Evolutionary conservation across 2,888 invertebrate genomes (phyloP), one percentile per base, ranked within the genome.

Genomic region (Gasteruption jaculator): DNA sequence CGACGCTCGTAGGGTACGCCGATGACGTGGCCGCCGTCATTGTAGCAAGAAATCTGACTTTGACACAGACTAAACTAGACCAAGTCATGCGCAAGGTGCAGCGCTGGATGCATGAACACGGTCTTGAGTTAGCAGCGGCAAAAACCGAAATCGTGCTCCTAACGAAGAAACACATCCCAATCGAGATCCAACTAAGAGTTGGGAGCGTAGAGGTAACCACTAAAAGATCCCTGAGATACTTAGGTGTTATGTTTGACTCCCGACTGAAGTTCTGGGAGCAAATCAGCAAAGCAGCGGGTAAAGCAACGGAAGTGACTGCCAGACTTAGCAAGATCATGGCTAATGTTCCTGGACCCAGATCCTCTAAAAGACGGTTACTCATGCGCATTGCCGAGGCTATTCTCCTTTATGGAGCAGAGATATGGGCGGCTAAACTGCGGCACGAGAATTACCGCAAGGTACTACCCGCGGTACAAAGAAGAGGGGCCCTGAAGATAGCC

Each of bases 361-460:
- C 37, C 10, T 38, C 49, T 25, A 48, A 41, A 27, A 41, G 50
- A 12, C 15, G 40, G 15, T 20, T 50, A 2, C 29, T 54, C 1
- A 45, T 49, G 45, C 12, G 38, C 3, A 41, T 35, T 2, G 34
- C 37, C 1, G 38, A 56, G 41, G 53, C 55, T 19, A 44, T 47
- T 14, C 39, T 55, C 15, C 45, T 54, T 8, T 54, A 52, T 26
- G 53, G 50, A 6, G 48, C 48, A 24, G 47, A 50, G 30, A 25
- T 56, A 5, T 49, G 48, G 50, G 46, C 39, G 4, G 45, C 42
- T n/a, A 31, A 39, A 24, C 35, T 56, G 3, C 5, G 37, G 31
- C 40, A 15, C 6, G 44, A 46, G 12, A 46, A 42, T 19, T 49
- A 50, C 34, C 20, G 51, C 4, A 40, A 48, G n/a, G 35, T 35